Conservation (phyloP, 2,888 invertebrate genomes). For the Dryomyza anilis region DNA sequence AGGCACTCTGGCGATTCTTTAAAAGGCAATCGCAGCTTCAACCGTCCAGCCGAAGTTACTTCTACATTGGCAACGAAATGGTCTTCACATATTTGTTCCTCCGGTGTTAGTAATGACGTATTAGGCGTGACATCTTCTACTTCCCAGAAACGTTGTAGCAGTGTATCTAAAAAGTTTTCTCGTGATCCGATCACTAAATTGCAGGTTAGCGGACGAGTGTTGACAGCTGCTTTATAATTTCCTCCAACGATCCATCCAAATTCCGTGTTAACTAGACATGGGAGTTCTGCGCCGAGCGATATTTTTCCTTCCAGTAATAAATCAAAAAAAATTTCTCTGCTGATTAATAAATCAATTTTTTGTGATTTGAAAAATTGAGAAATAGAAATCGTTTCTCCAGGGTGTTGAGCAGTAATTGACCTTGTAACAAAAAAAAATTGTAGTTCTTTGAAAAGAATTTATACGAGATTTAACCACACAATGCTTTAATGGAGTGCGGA, state of each 20-base stretch:
- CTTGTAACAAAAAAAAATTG: not conserved
- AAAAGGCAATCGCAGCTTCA: not conserved
- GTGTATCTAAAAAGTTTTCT: too few relatives aligned
- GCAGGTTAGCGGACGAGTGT: too few relatives aligned
- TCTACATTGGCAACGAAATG: constrained; percentile 13
- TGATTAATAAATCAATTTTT: constrained; percentile 6
- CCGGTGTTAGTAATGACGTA: too few relatives aligned
- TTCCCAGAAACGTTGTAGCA: too few relatives aligned
- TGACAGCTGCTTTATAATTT: too few relatives aligned
- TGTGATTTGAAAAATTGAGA: constrained; percentile 2
- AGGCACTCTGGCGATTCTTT: too few relatives aligned
- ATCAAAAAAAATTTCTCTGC: not conserved
- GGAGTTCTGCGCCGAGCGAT: too few relatives aligned
- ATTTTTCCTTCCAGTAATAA: too few relatives aligned
- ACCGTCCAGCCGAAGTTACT: constrained; percentile 10
- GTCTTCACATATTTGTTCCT: too few relatives aligned
- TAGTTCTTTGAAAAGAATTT: not conserved
- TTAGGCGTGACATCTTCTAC: too few relatives aligned
- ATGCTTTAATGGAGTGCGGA: too few relatives aligned
- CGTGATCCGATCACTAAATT: too few relatives aligned
- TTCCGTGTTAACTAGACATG: not conserved
- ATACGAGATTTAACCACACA: constrained; percentile 3
- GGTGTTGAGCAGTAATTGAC: constrained; percentile 3
- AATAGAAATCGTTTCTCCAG: not conserved
- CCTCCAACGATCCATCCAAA: constrained; percentile 13